Evolutionary conservation across 1,140 invertebrate genomes (phyloP), one percentile per base, ranked within the genome.

Genomic region (Bombus cullumanus): DNA sequence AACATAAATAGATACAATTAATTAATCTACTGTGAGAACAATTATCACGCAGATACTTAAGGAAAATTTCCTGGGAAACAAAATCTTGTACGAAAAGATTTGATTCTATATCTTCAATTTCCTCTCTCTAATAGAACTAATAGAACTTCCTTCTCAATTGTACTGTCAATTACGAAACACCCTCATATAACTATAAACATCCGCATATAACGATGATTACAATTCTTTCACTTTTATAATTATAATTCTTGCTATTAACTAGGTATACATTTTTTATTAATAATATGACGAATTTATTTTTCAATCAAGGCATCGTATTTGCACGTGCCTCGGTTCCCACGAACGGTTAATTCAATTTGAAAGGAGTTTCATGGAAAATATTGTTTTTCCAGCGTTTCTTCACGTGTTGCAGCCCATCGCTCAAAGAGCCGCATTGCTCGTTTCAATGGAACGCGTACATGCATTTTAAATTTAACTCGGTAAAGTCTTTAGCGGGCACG

Each of bases 391-490:
- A 62, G 31, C 31, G 41, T 75, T 64, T 41, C 37, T 77, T 77
- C 37, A 22, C 78, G 53, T 31, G 64, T 53, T 47, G 64, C 64
- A 69, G 34, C 64, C 15, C 9, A 68, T 41, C 25, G 71, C 47
- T 37, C 64, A 59, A 62, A 28, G 76, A 71, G 66, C 41, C 64
- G 39, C 68, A 57, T 53, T n/a, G 77, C 39, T 78, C 82, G 59
- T 80, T 69, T 62, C 47, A 72, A 85, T 59, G 76, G 41, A 79
- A 80, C 47, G 77, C 62, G 82, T 69, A 78, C 78, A 43, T 81
- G 77, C 76, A 85, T 85, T 85, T 85, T 80, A 85, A 85, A 72
- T 80, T 72, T 79, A 85, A 72, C 83, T 73, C 28, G 37, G 53
- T 72, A 85, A 85, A 47, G 77, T 80, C 64, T 72, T 59, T 64